Conservation (phyloP, 2,113 vertebrate genomes). For the Azemiops feae region DNA sequence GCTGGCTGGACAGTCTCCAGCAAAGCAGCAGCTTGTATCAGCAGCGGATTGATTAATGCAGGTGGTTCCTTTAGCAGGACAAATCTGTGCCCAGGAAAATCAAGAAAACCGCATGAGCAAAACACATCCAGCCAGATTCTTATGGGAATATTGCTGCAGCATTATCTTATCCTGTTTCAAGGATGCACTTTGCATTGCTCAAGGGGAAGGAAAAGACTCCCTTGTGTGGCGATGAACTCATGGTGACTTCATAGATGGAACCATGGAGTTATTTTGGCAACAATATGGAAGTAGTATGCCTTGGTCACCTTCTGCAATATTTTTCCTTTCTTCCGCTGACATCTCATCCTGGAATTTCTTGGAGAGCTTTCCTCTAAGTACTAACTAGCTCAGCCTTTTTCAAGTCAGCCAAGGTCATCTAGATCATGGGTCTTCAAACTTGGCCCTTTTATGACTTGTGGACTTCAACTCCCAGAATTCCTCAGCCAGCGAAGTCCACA, state of each 20-base stretch:
- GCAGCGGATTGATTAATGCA: constrained; percentile 30
- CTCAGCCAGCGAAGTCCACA: too few relatives aligned
- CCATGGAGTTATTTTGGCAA: not conserved
- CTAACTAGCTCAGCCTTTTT: not conserved
- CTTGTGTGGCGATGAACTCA: not conserved
- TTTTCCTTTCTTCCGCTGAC: not conserved
- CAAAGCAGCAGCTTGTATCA: constrained; percentile 35
- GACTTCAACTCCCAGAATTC: too few relatives aligned
- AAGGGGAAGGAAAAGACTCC: not conserved
- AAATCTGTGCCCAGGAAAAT: not conserved
- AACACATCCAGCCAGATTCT: too few relatives aligned
- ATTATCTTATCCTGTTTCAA: not conserved
- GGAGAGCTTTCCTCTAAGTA: not conserved
- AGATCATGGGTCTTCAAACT: too few relatives aligned
- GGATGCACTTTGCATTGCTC: not conserved
- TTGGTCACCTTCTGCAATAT: not conserved
- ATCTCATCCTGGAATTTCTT: not conserved
- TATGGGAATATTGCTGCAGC: not conserved
- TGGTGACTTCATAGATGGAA: not conserved
- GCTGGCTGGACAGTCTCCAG: not conserved
- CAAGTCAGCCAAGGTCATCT: not conserved
- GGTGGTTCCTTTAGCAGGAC: not conserved
- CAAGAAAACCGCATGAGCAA: not conserved
- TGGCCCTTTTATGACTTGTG: too few relatives aligned
- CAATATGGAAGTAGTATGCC: not conserved